A percentile compares a stretch with the other conserved stretches of the same genome.
Conservation (phyloP, 2,797 vertebrate species). For the Danio albolineatus region DNA sequence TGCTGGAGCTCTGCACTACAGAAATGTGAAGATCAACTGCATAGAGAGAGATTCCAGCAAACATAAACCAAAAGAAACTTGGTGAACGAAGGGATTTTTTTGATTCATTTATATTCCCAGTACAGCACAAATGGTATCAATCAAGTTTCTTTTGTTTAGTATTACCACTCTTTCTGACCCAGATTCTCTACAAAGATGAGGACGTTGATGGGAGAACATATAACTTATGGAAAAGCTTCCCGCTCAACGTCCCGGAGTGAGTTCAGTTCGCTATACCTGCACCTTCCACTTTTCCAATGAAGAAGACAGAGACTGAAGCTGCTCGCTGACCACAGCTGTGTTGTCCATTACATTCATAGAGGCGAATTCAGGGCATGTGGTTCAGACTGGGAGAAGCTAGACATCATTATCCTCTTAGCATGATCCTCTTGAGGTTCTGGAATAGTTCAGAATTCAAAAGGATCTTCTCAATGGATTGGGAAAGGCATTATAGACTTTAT, state of each 20-base stretch:
- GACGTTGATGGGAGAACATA: not conserved
- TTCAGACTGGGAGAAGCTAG: conserved; percentile 36
- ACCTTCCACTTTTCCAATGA: not conserved
- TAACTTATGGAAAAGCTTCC: conserved; percentile 4
- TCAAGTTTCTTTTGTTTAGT: not conserved
- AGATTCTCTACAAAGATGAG: not conserved
- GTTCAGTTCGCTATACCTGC: not conserved
- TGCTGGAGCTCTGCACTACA: not conserved
- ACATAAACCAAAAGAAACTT: conserved; percentile 7
- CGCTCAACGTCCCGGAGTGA: not conserved
- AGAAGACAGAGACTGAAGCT: conserved; percentile 11
- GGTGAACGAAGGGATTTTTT: not conserved
- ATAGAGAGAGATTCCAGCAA: not conserved
- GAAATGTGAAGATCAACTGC: conserved; percentile 11
- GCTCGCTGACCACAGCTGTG: conserved; percentile 18
- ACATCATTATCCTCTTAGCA: conserved; percentile 37
- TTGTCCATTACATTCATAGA: conserved; percentile 19
- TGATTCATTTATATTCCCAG: conserved; percentile 7
- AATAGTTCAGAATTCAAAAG: conserved; percentile 37
- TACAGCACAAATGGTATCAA: conserved; percentile 22
- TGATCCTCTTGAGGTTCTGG: conserved; percentile 40
- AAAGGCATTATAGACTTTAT: conserved; percentile 23
- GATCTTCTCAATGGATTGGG: conserved; percentile 44
- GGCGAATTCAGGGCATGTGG: conserved; percentile 25
- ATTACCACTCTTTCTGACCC: conserved; percentile 12